These are phyloP conservation scores for Micrasema minimum DNA, from an alignment of 1,140 invertebrate genomes.

Conservation along the genomic window DNA sequence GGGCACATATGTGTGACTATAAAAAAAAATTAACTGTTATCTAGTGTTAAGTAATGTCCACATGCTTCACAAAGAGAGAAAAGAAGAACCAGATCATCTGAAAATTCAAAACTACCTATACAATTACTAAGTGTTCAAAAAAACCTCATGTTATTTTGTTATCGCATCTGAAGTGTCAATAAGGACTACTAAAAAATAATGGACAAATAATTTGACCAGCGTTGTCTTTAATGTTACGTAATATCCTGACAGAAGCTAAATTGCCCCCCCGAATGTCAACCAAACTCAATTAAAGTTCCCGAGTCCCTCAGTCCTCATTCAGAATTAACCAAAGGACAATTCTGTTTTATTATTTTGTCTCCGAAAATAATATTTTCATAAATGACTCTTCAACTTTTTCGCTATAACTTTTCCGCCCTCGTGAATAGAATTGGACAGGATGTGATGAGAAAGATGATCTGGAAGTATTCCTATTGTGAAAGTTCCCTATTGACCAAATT, in stretches of 20 bases:
- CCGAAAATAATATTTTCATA: constrained; percentile 34
- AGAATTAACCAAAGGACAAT: constrained; percentile 33
- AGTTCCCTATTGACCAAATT: constrained; percentile 29
- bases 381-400: constrained; percentile 39
- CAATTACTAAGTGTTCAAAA: too few relatives aligned
- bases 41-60: too few relatives aligned
- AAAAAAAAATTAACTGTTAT: too few relatives aligned
- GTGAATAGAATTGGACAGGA: constrained; percentile 10
- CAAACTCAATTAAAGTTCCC: constrained; percentile 51
- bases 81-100: too few relatives aligned
- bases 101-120: too few relatives aligned
- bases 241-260: constrained; percentile 23
- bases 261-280: constrained; percentile 33
- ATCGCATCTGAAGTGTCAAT: too few relatives aligned
- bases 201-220: too few relatives aligned
- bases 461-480: constrained; percentile 13
- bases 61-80: too few relatives aligned
- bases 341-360: constrained; percentile 31
- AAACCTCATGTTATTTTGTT: too few relatives aligned
- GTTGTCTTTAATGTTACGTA: too few relatives aligned
- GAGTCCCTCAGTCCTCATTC: constrained; percentile 35
- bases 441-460: not conserved
- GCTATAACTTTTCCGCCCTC: constrained; percentile 35
- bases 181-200: too few relatives aligned
- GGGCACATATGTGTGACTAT: too few relatives aligned